Conservation (phyloP, 2,113 vertebrate species). For the Geococcyx californianus region DNA sequence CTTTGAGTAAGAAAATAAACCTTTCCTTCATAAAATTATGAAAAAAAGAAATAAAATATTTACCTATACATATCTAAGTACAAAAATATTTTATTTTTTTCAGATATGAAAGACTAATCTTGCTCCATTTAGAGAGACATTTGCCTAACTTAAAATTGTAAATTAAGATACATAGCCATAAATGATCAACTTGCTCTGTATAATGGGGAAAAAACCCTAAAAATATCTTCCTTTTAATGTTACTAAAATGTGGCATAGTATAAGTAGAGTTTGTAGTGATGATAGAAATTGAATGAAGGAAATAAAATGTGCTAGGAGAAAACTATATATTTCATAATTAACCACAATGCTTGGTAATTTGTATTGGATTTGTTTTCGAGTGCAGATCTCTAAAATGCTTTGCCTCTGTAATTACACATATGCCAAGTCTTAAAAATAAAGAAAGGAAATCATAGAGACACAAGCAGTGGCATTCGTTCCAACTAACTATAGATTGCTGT, state of each 20-base stretch:
- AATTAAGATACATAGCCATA: background rate
- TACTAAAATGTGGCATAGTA: background rate
- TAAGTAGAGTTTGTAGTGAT: background rate
- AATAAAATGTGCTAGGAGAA: background rate
- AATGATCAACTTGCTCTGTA: background rate
- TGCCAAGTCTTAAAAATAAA: background rate
- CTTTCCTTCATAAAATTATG: background rate
- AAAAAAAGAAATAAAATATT: background rate
- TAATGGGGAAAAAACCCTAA: accelerated
- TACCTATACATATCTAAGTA: background rate
- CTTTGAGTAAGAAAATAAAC: background rate
- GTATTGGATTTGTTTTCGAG: background rate
- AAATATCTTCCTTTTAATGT: background rate
- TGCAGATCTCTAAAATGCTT: background rate
- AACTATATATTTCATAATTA: background rate
- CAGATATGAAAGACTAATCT: background rate
- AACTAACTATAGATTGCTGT: background rate
- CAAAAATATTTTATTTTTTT: background rate
- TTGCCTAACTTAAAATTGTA: background rate
- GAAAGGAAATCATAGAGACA: background rate
- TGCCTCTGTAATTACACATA: background rate
- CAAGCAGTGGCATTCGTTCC: background rate
- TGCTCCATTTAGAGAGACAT: background rate
- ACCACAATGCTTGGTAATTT: background rate
- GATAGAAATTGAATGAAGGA: background rate